A percentile compares a stretch with the other conserved stretches of the same genome.
phyloP scores from a whole-genome alignment of 2,888 invertebrate genomes.

The Hydrotaea diabolus region DNA sequence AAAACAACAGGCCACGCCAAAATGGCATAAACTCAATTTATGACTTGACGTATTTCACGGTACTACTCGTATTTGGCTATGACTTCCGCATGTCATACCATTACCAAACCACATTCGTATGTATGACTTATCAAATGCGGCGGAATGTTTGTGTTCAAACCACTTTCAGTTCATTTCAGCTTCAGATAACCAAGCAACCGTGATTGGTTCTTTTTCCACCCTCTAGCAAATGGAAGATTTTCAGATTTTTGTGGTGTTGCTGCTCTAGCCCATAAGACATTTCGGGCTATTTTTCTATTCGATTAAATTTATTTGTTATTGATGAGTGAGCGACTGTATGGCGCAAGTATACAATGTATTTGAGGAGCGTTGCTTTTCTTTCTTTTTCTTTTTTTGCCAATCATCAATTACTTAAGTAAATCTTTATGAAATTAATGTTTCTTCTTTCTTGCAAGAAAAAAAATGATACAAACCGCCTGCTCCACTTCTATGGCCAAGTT shows the following conservation, averaged over 20 bases:
- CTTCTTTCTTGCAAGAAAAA: background rate
- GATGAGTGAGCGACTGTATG: background rate
- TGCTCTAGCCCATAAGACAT: too few relatives aligned
- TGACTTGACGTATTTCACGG: constrained; percentile 33
- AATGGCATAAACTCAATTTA: constrained; percentile 20
- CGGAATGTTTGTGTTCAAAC: too few relatives aligned
- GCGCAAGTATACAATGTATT: too few relatives aligned
- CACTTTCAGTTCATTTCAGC: too few relatives aligned
- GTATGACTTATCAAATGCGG: too few relatives aligned
- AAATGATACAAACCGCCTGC: too few relatives aligned
- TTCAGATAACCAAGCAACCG: too few relatives aligned
- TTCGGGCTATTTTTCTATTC: background rate
- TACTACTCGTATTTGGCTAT: constrained; percentile 11
- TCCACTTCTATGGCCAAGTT: too few relatives aligned
- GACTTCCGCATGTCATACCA: constrained; percentile 41
- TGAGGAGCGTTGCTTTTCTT: too few relatives aligned
- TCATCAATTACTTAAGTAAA: constrained; percentile 58
- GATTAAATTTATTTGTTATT: constrained; percentile 21
- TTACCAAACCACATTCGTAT: background rate
- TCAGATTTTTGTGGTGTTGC: too few relatives aligned
- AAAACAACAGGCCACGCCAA: background rate
- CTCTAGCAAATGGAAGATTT: too few relatives aligned
- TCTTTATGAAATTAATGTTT: constrained; percentile 47
- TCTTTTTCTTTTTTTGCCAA: constrained; percentile 36
- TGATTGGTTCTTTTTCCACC: too few relatives aligned